These are phyloP conservation scores for Glomeris maerens DNA, from an alignment of 1,140 invertebrate species.

Conservation along the genomic window DNA sequence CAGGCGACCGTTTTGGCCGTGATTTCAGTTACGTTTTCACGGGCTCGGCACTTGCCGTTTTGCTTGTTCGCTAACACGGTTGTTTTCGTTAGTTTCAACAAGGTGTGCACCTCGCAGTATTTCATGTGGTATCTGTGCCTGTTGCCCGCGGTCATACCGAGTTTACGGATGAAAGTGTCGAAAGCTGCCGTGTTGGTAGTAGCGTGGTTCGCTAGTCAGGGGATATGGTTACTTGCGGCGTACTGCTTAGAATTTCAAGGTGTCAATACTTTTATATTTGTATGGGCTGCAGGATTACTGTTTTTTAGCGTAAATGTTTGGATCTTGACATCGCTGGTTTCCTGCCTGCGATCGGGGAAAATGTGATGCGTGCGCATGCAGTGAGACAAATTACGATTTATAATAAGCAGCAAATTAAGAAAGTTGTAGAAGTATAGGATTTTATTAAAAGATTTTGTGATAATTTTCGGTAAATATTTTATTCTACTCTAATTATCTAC, in stretches of 20 bases:
- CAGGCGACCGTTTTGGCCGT: constrained; percentile 53
- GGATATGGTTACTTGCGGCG: constrained; percentile 73
- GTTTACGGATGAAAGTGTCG: constrained; percentile 22
- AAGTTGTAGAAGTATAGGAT: background rate
- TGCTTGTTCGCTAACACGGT: constrained; percentile 71
- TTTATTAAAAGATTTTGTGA: background rate
- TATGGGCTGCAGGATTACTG: constrained; percentile 58
- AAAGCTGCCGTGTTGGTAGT: constrained; percentile 27
- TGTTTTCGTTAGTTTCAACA: constrained; percentile 85
- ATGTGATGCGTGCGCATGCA: background rate
- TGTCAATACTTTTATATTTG: constrained; percentile 58
- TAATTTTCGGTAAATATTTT: background rate
- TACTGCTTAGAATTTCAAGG: constrained; percentile 84
- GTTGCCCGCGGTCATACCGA: constrained; percentile 55
- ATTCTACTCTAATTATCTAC: background rate
- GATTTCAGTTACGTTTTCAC: constrained; percentile 43
- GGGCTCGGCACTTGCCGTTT: constrained; percentile 58
- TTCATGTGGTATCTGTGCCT: constrained; percentile 92
- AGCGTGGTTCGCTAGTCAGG: constrained; percentile 66
- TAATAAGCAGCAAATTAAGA: background rate
- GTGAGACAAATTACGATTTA: background rate
- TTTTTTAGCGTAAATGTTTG: constrained; percentile 66
- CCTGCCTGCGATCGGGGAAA: background rate
- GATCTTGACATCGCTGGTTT: constrained; percentile 49
- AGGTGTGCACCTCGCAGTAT: constrained; percentile 94